Conservation (phyloP, 2,888 invertebrate species). For the Drosophila austrosaltans region DNA sequence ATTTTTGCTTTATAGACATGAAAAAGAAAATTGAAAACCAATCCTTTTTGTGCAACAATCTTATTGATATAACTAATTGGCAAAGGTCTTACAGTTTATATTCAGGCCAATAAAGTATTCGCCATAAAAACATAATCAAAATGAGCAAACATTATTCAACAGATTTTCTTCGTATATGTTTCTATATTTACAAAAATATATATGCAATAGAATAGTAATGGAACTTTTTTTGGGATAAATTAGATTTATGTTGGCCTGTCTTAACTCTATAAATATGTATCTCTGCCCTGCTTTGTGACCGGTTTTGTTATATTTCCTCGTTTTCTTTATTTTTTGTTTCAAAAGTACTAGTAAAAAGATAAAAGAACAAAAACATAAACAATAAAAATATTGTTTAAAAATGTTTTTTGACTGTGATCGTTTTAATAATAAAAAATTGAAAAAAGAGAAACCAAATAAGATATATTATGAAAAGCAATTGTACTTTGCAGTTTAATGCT, state of each 20-base stretch:
- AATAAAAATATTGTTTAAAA: slow-evolving; percentile 36
- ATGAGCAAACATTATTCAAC: too few relatives aligned
- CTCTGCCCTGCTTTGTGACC: not conserved
- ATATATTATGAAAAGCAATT: slow-evolving; percentile 63
- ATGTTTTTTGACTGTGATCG: slow-evolving; percentile 79
- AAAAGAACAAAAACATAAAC: slow-evolving; percentile 24
- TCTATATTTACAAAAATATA: too few relatives aligned
- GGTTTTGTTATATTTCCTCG: slow-evolving; percentile 9
- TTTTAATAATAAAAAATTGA: slow-evolving; percentile 65
- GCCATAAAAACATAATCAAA: too few relatives aligned
- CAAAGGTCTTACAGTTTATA: too few relatives aligned
- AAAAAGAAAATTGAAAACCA: too few relatives aligned
- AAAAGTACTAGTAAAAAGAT: slow-evolving; percentile 27
- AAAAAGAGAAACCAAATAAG: slow-evolving; percentile 30
- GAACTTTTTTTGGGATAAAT: not conserved
- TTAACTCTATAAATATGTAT: not conserved
- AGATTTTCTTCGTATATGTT: too few relatives aligned
- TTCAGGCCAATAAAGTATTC: too few relatives aligned
- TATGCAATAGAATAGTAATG: not conserved
- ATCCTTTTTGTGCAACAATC: too few relatives aligned
- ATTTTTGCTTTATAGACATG: too few relatives aligned
- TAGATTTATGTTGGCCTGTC: not conserved
- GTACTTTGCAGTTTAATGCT: slow-evolving; percentile 57
- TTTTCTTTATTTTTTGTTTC: not conserved
- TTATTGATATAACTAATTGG: too few relatives aligned